These are phyloP conservation scores for Anneissia japonica DNA, from an alignment of 35 echinoderm and acorn worm species.

Conservation along the genomic window DNA sequence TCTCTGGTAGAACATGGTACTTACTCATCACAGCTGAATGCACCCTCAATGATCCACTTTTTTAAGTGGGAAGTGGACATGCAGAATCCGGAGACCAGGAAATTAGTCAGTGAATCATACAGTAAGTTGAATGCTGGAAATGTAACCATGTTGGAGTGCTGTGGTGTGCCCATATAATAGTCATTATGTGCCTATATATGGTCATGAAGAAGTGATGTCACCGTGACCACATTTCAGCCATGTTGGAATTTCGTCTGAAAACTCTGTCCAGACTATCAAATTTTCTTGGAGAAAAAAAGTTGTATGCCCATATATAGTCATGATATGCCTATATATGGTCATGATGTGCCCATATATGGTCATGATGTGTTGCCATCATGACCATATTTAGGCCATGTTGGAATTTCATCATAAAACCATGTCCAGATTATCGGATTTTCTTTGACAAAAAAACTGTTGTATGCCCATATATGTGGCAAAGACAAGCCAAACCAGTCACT, in stretches of 20 bases:
- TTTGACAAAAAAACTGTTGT: too few species aligned
- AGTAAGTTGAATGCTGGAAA: conserved; percentile 22
- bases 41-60: conserved; percentile 40
- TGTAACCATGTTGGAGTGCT: background rate
- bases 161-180: too few species aligned
- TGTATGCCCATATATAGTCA: too few species aligned
- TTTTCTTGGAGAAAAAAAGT: background rate
- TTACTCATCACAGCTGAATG: background rate
- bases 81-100: conserved; percentile 76
- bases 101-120: conserved; percentile 78
- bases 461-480: too few species aligned
- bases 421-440: too few species aligned
- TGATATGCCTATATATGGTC: too few species aligned
- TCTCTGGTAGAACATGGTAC: background rate
- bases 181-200: background rate
- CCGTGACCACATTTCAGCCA: background rate
- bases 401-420: too few species aligned
- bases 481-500: too few species aligned
- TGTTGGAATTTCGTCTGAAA: background rate
- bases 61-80: conserved; percentile 84
- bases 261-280: background rate
- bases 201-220: background rate
- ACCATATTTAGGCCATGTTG: too few species aligned
- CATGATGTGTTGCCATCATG: too few species aligned
- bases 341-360: too few species aligned